These are phyloP conservation scores for Sceliomorpha sp. DNA, from an alignment of 2,888 invertebrate species.

Conservation along the genomic window DNA sequence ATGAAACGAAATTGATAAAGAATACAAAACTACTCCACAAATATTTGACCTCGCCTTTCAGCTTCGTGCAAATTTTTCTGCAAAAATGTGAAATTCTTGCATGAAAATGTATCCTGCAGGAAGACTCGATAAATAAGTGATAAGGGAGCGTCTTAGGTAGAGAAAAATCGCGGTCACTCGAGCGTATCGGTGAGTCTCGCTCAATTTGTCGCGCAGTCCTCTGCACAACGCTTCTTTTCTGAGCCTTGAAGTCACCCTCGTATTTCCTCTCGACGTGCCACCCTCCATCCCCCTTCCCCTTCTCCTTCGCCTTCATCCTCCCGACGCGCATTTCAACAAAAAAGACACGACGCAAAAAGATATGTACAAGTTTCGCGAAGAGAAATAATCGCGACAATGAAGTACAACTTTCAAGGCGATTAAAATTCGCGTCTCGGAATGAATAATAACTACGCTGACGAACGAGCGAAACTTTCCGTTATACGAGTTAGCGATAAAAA, in stretches of 20 bases:
- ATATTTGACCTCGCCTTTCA: constrained; percentile 5
- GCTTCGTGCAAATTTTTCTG: constrained; percentile 25
- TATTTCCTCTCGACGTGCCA: constrained; percentile 13
- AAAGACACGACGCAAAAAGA: too few relatives aligned
- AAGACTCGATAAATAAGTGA: constrained; percentile 50
- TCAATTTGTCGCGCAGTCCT: constrained; percentile 48
- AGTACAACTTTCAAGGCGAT: too few relatives aligned
- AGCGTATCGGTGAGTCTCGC: constrained; percentile 45
- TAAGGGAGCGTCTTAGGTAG: constrained; percentile 8
- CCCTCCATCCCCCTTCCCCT: constrained; percentile 22
- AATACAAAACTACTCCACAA: too few relatives aligned
- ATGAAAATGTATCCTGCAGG: constrained; percentile 10
- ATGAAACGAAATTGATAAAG: too few relatives aligned
- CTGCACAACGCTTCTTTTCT: constrained; percentile 26
- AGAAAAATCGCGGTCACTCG: constrained; percentile 52
- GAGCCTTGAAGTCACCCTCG: constrained; percentile 6
- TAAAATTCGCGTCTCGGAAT: too few relatives aligned
- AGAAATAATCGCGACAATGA: too few relatives aligned
- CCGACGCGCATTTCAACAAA: not conserved
- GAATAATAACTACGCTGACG: too few relatives aligned
- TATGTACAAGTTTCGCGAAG: too few relatives aligned
- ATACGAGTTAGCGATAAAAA: constrained; percentile 8
- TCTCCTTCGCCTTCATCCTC: not conserved
- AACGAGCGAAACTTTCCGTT: not conserved
- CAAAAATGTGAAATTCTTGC: constrained; percentile 19